Evolutionary conservation across 2,888 invertebrate genomes (phyloP), one percentile per base, ranked within the genome.

Genomic region (Priapulus caudatus): DNA sequence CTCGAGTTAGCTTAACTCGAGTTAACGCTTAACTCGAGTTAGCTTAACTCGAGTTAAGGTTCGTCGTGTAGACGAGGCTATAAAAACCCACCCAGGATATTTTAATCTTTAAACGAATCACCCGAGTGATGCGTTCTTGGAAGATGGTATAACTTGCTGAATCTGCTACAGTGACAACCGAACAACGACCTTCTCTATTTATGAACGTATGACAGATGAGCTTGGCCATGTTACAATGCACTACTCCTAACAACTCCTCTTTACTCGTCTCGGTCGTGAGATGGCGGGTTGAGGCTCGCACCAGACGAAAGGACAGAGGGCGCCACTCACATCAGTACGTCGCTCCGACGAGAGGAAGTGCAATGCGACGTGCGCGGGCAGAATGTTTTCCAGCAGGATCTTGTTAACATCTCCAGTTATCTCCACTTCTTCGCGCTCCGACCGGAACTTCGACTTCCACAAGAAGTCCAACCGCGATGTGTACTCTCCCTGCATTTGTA

Each of bases 371-470:
- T 93, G 92, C 52, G 88, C 88, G 0, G 97, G 97, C 24, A 97
- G 75, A 63, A 97, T 95, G 65, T 97, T 97, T 72, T 95, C 92
- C 52, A 97, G 74, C 3, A 97, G 77, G 64, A 95, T 87, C 80
- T 92, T 93, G 72, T 95, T 97, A 54, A 95, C 89, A 24, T 91
- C 90, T 54, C 92, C 78, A 87, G 89, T 93, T 1, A 86, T 90
- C 70, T 93, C 92, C 2, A 92, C 90, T 67, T 93, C 91, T 63
- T 92, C 90, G 67, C 92, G 91, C 67, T 97, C 95, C 20, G 86
- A 82, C 51, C 77, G 75, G 43, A 95, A 79, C 70, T 92, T 91
- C 45, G 86, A 85, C 67, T 89, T 87, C 90, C 93, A 95, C 2
- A 92, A 74, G 70, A 87, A 92, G 72, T 93, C 92, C 0, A 90